phyloP scores from a whole-genome alignment of 1,140 invertebrate genomes.

The Sminthurinus signatus region DNA sequence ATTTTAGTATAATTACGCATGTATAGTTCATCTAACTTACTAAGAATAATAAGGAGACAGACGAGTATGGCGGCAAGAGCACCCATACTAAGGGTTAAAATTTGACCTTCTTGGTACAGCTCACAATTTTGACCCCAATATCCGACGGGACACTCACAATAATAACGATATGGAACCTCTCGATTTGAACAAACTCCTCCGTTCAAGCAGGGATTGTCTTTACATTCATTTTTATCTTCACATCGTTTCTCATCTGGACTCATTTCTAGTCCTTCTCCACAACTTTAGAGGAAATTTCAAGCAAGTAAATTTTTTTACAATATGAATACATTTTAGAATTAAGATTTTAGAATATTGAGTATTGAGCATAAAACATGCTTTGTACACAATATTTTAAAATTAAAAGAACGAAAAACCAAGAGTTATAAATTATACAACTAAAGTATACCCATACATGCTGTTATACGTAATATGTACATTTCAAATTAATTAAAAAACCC shows the following conservation, averaged over 20 bases:
- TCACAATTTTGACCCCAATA: conserved; percentile 93
- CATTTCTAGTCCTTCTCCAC: conserved; percentile 80
- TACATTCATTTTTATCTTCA: conserved; percentile 88
- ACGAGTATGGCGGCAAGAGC: conserved; percentile 87
- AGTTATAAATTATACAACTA: no score
- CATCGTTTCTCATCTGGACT: conserved; percentile 83
- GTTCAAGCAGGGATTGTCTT: conserved; percentile 75
- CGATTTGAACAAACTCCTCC: conserved; percentile 82
- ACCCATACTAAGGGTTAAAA: conserved; percentile 85
- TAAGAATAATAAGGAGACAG: conserved; percentile 87
- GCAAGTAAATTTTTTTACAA: conserved; percentile 6
- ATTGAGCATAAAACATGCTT: no score
- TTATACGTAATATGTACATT: no score
- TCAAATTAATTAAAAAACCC: no score
- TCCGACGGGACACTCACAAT: conserved; percentile 69
- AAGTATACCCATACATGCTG: no score
- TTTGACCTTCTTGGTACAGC: conserved; percentile 83
- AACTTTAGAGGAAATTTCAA: conserved; percentile 53
- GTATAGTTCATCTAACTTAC: conserved; percentile 60
- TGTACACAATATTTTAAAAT: no score
- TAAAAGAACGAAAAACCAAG: no score
- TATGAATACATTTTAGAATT: neutral
- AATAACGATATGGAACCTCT: conserved; percentile 72
- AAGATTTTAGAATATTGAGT: conserved; percentile 1
- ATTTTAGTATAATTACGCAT: no score